A percentile compares a stretch with the other conserved stretches of the same genome.
phyloP scores from a whole-genome alignment of 2,888 invertebrate genomes.

The Habroteleia sp. region DNA sequence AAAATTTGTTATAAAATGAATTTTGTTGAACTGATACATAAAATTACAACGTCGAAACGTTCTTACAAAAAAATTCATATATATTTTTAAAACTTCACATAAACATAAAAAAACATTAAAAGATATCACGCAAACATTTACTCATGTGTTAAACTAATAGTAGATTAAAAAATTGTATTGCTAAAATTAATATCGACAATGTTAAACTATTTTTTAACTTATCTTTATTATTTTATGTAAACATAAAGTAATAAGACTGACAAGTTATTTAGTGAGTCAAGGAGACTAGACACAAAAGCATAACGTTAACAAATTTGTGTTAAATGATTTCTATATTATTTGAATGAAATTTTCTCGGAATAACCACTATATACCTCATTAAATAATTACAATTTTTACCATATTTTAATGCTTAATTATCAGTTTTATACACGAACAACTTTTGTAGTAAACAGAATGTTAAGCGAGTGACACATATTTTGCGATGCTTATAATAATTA shows the following conservation, averaged over 20 bases:
- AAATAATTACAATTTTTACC: slow-evolving; percentile 14
- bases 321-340: slow-evolving; percentile 12
- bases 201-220: slow-evolving; percentile 46
- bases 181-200: slow-evolving; percentile 21
- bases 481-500: slow-evolving; percentile 9
- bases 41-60: slow-evolving; percentile 3
- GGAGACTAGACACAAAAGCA: slow-evolving; percentile 53
- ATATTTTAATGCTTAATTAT: too few species aligned
- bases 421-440: too few species aligned
- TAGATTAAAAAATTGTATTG: slow-evolving; percentile 14
- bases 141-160: slow-evolving; percentile 30
- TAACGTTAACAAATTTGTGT: slow-evolving; percentile 2
- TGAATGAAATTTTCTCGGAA: not conserved
- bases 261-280: slow-evolving; percentile 36
- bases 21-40: slow-evolving; percentile 28
- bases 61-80: slow-evolving; percentile 13
- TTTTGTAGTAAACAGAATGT: slow-evolving; percentile 12
- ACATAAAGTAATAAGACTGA: slow-evolving; percentile 49
- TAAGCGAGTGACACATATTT: slow-evolving; percentile 26
- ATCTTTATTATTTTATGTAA: slow-evolving; percentile 40
- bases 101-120: slow-evolving; percentile 12
- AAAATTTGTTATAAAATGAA: slow-evolving; percentile 31
- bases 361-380: slow-evolving; percentile 31
- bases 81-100: slow-evolving; percentile 37
- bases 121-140: slow-evolving; percentile 1